Evolutionary conservation across 2,797 vertebrate species (phyloP).

Genomic region (Phrynocephalus guinanensis): DNA sequence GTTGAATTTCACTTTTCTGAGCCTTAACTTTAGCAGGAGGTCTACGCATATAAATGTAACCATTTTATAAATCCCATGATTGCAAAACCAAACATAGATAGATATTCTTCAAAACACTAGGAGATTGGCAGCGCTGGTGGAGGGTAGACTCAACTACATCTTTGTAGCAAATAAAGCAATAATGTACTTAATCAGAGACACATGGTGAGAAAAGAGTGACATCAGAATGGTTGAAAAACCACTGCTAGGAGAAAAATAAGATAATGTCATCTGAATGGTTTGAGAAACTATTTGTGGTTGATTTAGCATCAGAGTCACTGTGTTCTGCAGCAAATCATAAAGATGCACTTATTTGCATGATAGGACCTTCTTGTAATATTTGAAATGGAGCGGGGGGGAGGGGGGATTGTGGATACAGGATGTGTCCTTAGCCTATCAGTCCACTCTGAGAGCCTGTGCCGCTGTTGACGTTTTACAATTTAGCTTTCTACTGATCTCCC

Average conservation of each 20-base stretch:
- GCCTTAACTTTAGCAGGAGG: background rate
- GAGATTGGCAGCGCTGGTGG: background rate
- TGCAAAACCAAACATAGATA: conserved; percentile 2
- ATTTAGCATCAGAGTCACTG: conserved; percentile 53
- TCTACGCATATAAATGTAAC: background rate
- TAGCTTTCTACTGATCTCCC: conserved; percentile 34
- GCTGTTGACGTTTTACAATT: conserved; percentile 22
- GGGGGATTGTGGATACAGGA: background rate
- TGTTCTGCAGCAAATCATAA: background rate
- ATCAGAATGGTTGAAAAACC: conserved; percentile 69
- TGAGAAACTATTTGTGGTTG: conserved; percentile 45
- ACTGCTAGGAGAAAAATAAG: conserved; percentile 51
- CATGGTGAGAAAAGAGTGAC: conserved; percentile 52
- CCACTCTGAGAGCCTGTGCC: conserved; percentile 21
- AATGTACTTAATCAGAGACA: conserved; percentile 53
- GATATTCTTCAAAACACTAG: background rate
- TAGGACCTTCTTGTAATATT: conserved; percentile 43
- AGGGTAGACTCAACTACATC: conserved; percentile 41
- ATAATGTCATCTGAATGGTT: conserved; percentile 37
- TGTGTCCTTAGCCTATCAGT: conserved; percentile 40
- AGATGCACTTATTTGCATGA: conserved; percentile 48
- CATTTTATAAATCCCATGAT: conserved; percentile 17
- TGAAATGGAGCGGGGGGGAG: background rate
- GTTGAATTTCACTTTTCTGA: background rate
- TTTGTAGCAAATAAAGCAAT: conserved; percentile 44